Base-by-base conservation (phyloP, 2,797 vertebrate species). In the Myripristis jacobus region DNA sequence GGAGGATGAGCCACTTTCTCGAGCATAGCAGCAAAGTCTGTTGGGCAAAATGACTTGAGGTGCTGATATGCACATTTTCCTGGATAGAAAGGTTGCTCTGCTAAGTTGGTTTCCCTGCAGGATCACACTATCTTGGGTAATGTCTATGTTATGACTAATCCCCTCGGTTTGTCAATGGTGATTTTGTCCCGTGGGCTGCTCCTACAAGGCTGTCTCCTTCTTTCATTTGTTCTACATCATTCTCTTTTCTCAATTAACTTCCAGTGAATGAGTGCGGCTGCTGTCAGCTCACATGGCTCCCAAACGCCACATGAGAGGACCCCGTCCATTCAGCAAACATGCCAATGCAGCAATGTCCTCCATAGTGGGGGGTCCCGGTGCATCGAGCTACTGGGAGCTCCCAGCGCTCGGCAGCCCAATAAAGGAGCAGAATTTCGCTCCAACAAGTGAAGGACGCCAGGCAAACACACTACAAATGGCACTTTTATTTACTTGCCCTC, bases 381-480 rank as follows among this genome's bases (percentile, higher is more conserved):
- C 60, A 69, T 25, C 48, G 59, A 72, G 60, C 60, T 54, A 64
- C 67, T 58, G 70, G 36, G 76, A 64, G 53, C 53, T 34, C 53
- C 25, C 53, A 63, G 52, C 58, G 63, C 78, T 73, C 80, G 52
- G 75, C 60, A 25, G 82, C 75, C 75, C 82, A 89, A 84, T 84
- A 91, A 88, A 61, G 16, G 80, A 64, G 67, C 75, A 80, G 74
- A 85, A 73, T 87, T 86, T 88, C 82, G 81, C 82, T 87, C 59
- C 1, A 38, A 73, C 69, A 68, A 77, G 77, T 74, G 71, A 59
- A 85, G 70, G 87, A 87, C 75, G 58, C 87, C 91, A 80, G 87
- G 89, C 91, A 92, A 93, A 93, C 91, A 93, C 74, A 38, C 73
- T 77, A 85, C 86, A 91, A 92, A 92, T 91, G 79, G 80, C 79